Base-by-base conservation (phyloP, 2,888 invertebrate species). In the Luffia ferchaultella region DNA sequence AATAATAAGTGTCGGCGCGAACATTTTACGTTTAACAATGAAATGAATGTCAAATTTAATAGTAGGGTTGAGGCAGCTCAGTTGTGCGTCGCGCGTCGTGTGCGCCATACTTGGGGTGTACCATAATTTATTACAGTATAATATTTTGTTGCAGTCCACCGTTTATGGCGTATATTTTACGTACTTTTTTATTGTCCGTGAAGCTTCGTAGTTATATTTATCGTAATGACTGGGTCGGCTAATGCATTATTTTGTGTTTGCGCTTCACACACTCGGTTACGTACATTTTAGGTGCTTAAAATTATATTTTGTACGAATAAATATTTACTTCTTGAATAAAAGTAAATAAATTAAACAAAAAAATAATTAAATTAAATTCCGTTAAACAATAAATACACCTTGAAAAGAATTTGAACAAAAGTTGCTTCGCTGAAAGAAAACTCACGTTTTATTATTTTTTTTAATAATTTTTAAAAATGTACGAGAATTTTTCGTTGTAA, bases 41-140 rank as follows among this genome's bases (percentile, higher is more conserved):
- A 77, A 79, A 69, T 74, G 67, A 76, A 77, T 75, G 73, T 71
- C 73, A 76, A 71, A 61, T 76, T 75, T 76, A 77, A 80, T 68
- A 68, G 74, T 73, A 74, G 82, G 80, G 82, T 76, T 80, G 76
- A 67, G 64, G 67, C 64, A 71, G 70, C 63, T 70, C 67, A 73
- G 74, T 70, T 66, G 67, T 73, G 70, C 76, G 75, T 66, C 70
- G 59, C 67, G 60, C 69, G 70, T n/a, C n/a, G n/a, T 70, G 70
- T 66, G 69, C 69, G 72, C 73, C 12, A 71, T 55, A 67, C 72
- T 68, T 69, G 75, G 82, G 80, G 82, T 80, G 78, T 76, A 73
- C 76, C 72, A 70, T 83, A 73, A 82, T 82, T 83, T 83, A 83
- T 82, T 74, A 70, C 73, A 65, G 62, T 76, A 76, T 78, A 80